phyloP scores from a whole-genome alignment of 92 coral and sea anemone species.

The Palythoa grandiflora region DNA sequence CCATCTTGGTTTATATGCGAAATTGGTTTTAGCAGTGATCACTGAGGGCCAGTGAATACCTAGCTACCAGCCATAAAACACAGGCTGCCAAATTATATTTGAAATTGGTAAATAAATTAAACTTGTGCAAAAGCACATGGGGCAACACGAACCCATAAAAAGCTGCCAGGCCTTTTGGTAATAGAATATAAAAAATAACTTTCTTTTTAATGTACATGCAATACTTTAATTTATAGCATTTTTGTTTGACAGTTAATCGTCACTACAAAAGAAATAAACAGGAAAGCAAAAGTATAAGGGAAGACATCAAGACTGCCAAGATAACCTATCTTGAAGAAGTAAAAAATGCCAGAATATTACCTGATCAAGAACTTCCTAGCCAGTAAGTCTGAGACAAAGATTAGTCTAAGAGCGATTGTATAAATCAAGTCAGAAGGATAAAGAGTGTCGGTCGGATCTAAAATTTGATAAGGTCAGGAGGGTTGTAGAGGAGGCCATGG shows the following conservation, averaged over 20 bases:
- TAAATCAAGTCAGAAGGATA: neutral
- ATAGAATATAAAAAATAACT: too few relatives aligned
- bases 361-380: conserved; percentile 71
- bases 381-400: conserved; percentile 60
- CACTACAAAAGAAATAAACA: conserved; percentile 85
- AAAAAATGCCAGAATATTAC: conserved; percentile 82
- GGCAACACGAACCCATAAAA: too few relatives aligned
- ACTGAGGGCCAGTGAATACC: too few relatives aligned
- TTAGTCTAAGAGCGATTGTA: neutral
- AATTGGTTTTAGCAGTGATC: too few relatives aligned
- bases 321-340: conserved; percentile 96
- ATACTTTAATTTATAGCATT: neutral
- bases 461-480: neutral
- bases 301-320: conserved; percentile 88
- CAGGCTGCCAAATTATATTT: too few relatives aligned
- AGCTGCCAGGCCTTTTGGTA: too few relatives aligned
- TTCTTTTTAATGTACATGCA: neutral
- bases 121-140: too few relatives aligned
- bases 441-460: neutral
- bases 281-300: conserved; percentile 86
- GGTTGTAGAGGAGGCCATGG: too few relatives aligned
- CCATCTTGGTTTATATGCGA: too few relatives aligned
- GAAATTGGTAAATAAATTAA: too few relatives aligned
- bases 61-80: too few relatives aligned
- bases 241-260: conserved; percentile 65